A percentile compares a stretch with the other conserved stretches of the same genome.
Evolutionary conservation across 2,113 vertebrate species (phyloP).

Genomic region (Ophiodon elongatus): DNA sequence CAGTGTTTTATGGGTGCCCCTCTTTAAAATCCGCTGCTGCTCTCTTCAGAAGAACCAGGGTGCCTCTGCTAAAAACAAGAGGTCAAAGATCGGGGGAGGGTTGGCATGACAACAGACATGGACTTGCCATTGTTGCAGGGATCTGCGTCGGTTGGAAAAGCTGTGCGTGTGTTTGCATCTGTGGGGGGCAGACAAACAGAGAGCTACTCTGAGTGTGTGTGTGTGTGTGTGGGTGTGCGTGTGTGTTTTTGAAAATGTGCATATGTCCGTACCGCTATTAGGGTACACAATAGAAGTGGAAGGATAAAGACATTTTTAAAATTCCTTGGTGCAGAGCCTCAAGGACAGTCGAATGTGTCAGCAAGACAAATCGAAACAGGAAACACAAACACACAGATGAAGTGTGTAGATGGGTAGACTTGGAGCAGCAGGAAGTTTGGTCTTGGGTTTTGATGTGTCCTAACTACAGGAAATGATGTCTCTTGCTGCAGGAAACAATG

Average conservation of each 20-base stretch:
- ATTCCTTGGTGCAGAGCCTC: conserved; percentile 53
- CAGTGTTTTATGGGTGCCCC: conserved; percentile 13
- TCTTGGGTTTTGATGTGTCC: conserved; percentile 53
- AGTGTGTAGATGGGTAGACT: background rate
- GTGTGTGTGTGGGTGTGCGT: conserved; percentile 46
- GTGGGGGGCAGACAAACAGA: conserved; percentile 22
- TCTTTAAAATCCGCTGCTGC: conserved; percentile 9
- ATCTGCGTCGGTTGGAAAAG: conserved; percentile 56
- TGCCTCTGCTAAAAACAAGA: conserved; percentile 57
- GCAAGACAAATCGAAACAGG: conserved; percentile 46
- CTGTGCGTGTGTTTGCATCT: conserved; percentile 33
- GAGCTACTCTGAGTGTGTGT: conserved; percentile 22
- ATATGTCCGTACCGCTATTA: conserved; percentile 22
- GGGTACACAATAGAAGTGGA: conserved; percentile 46
- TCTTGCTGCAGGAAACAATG: conserved; percentile 60
- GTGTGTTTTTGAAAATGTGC: conserved; percentile 17
- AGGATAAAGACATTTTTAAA: conserved; percentile 55
- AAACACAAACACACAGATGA: conserved; percentile 32
- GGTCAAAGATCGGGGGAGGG: conserved; percentile 66
- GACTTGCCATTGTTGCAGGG: conserved; percentile 64
- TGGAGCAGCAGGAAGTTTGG: conserved; percentile 45
- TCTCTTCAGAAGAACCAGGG: conserved; percentile 40
- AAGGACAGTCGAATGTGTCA: conserved; percentile 51
- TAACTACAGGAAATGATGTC: conserved; percentile 50
- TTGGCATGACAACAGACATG: conserved; percentile 69